Evolutionary conservation across 1,140 invertebrate species (phyloP), one percentile per base, ranked within the genome.

Genomic region (Orussus abietinus): DNA sequence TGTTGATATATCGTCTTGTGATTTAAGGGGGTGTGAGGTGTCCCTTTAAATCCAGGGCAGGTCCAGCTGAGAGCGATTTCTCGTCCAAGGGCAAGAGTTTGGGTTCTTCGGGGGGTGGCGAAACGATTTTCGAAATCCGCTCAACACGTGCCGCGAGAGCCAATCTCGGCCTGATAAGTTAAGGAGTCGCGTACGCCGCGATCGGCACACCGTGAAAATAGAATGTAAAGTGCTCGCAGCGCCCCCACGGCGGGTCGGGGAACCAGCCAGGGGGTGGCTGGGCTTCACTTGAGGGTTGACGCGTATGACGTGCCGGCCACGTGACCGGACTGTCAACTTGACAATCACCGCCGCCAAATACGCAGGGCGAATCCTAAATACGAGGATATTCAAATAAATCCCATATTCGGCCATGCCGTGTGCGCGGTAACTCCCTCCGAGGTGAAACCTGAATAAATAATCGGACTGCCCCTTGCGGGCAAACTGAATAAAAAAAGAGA

Each of bases 181-280:
- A 51, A 64, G 51, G 60, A 69, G 62, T 63, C 60, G 60, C 60
- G 67, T 68, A 68, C 62, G 65, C 69, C 59, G 59, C 55, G 60
- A 59, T 71, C 66, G 68, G 59, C 68, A 69, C 56, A 71, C 64
- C 66, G 66, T 70, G 64, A 71, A 72, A 69, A 71, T 69, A 67
- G 60, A 72, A 71, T 69, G 64, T 69, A 69, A 70, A 72, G 64
- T 57, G 59, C 47, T 61, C 51, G 47, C 46, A 52, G 31, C 22
- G 44, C 41, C 32, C 39, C 36, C 41, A 38, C 30, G 20, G 29
- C 28, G 20, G 33, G 28, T 20, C 14, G 4, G 3, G 3, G 22
- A n/a, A 35, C 18, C 14, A 3, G 12, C 31, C 9, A 9, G 20
- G 12, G 9, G 17, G 38, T 31, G n/a, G 3, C 21, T n/a, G 26